These are phyloP conservation scores for Hymenochirus boettgeri DNA, from an alignment of 2,113 vertebrate genomes.

Conservation along the genomic window DNA sequence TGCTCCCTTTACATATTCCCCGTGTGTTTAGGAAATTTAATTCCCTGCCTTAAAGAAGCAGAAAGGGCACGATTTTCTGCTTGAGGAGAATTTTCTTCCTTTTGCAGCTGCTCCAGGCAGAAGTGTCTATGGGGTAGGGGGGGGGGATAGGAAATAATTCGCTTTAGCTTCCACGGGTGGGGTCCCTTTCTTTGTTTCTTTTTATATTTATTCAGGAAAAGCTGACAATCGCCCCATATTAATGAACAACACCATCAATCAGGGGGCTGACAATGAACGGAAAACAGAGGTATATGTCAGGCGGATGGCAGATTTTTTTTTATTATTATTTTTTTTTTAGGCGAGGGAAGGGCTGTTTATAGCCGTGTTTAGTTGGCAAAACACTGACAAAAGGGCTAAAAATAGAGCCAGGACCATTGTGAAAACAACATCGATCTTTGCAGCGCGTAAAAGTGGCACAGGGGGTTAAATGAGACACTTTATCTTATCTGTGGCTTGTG, in stretches of 20 bases:
- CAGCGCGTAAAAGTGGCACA: too few species aligned
- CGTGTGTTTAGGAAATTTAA: conserved; percentile 45
- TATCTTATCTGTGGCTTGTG: too few species aligned
- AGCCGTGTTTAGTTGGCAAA: conserved; percentile 70
- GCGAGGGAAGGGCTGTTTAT: conserved; percentile 70
- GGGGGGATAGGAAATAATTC: conserved; percentile 80
- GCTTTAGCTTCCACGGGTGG: conserved; percentile 68
- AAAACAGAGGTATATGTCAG: conserved; percentile 84
- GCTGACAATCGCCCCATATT: conserved; percentile 94
- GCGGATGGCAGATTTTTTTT: conserved; percentile 74
- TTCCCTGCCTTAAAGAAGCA: conserved; percentile 55
- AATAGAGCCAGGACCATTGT: conserved; percentile 64
- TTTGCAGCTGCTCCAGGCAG: conserved; percentile 60
- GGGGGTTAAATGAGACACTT: too few species aligned
- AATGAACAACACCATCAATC: conserved; percentile 96
- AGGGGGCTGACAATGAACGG: conserved; percentile 92
- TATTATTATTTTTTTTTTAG: conserved; percentile 62
- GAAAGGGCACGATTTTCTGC: conserved; percentile 50
- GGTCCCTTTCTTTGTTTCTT: conserved; percentile 92
- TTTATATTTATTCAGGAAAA: conserved; percentile 99
- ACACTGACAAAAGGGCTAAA: conserved; percentile 56
- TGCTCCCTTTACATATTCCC: conserved; percentile 35
- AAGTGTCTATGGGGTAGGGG: conserved; percentile 60
- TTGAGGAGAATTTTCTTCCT: conserved; percentile 51
- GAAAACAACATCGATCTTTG: conserved; percentile 2